Percentiles rank a stretch among this genome's conserved stretches.
Evolutionary conservation across 1,140 invertebrate species (phyloP).

Genomic region (Drosophila oshimai): DNA sequence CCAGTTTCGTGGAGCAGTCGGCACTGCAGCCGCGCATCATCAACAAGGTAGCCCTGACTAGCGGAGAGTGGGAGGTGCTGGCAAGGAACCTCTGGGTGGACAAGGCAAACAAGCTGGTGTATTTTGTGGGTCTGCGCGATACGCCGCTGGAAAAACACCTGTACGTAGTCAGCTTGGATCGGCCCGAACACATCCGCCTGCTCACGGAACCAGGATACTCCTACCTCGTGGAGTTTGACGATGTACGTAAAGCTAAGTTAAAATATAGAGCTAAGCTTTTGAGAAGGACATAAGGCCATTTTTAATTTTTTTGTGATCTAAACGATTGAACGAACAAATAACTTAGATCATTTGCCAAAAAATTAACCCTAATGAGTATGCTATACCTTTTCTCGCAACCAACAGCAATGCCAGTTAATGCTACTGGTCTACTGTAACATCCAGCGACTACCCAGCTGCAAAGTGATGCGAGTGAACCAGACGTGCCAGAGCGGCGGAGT

Average conservation of each 20-base stretch:
- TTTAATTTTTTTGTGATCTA: no score
- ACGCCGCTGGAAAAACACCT: conserved; percentile 92
- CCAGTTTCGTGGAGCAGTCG: conserved; percentile 65
- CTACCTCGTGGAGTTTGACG: conserved; percentile 91
- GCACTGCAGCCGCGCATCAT: conserved; percentile 70
- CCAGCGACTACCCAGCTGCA: conserved; percentile 90
- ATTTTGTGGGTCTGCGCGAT: conserved; percentile 91
- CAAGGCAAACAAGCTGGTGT: conserved; percentile 87
- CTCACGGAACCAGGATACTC: conserved; percentile 90
- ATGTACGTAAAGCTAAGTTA: conserved; percentile 83
- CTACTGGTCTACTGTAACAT: conserved; percentile 96
- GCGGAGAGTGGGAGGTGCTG: conserved; percentile 92
- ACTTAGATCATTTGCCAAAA: no score
- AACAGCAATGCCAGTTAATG: conserved; percentile 91
- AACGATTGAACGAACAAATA: no score
- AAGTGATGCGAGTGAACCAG: conserved; percentile 90
- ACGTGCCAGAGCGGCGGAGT: conserved; percentile 82
- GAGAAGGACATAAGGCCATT: no score
- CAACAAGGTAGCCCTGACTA: conserved; percentile 86
- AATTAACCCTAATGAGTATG: no score
- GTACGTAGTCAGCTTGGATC: conserved; percentile 89
- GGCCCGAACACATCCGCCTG: conserved; percentile 87
- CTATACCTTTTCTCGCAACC: neutral
- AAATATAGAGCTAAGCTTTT: no score
- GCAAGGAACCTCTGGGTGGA: conserved; percentile 91